Percentiles rank a stretch among this genome's conserved stretches.
These are phyloP conservation scores for Penaeus indicus DNA, from an alignment of 1,140 invertebrate genomes.

Conservation along the genomic window DNA sequence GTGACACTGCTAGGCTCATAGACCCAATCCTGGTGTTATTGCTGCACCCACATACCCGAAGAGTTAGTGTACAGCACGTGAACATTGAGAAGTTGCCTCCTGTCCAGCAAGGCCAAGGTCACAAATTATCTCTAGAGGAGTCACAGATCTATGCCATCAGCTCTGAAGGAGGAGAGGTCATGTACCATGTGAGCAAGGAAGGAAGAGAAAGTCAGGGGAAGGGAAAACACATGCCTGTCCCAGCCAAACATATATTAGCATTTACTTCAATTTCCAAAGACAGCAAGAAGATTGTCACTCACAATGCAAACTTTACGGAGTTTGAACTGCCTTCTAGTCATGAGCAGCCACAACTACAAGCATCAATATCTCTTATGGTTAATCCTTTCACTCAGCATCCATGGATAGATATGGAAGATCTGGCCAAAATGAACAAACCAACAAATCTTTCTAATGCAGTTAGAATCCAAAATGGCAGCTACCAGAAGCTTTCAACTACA, in stretches of 20 bases:
- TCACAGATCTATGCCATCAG: conserved; percentile 88
- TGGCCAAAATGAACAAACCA: conserved; percentile 63
- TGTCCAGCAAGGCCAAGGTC: conserved; percentile 64
- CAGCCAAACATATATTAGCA: conserved; percentile 66
- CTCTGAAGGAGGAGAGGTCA: conserved; percentile 87
- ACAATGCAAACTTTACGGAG: conserved; percentile 73
- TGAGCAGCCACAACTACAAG: conserved; percentile 59
- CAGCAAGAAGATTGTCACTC: conserved; percentile 70
- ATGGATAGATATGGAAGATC: conserved; percentile 66
- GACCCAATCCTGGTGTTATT: conserved; percentile 85
- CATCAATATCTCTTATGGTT: conserved; percentile 72
- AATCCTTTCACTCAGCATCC: conserved; percentile 73
- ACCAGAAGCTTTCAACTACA: conserved; percentile 37
- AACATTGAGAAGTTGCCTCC: conserved; percentile 79
- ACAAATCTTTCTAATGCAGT: conserved; percentile 48
- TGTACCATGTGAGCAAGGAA: conserved; percentile 81
- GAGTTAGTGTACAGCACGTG: conserved; percentile 88
- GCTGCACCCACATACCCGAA: conserved; percentile 84
- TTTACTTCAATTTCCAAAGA: conserved; percentile 64
- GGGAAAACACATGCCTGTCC: conserved; percentile 68
- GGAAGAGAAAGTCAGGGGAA: conserved; percentile 44
- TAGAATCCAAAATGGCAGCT: conserved; percentile 60
- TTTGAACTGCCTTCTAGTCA: conserved; percentile 73
- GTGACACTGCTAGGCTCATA: conserved; percentile 83
- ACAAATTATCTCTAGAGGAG: conserved; percentile 69